These are phyloP conservation scores for Tenualosa thibaudeaui DNA, from an alignment of 2,797 vertebrate species.

Conservation along the genomic window DNA sequence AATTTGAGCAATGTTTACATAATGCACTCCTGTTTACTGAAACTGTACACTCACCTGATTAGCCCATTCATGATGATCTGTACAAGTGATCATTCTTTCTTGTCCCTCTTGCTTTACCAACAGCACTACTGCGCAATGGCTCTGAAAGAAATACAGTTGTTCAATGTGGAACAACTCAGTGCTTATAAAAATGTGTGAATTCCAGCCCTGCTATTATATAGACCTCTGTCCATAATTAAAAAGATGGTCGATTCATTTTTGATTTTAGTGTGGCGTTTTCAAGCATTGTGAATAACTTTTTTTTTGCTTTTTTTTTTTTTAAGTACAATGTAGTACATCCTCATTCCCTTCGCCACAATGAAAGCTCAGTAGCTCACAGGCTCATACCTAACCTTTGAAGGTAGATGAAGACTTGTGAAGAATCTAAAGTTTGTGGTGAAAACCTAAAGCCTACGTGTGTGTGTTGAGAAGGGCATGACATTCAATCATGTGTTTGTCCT, in stretches of 20 bases:
- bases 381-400: background rate
- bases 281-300: background rate
- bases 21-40: constrained; percentile 64
- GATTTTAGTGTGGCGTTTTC: constrained; percentile 63
- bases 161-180: constrained; percentile 70
- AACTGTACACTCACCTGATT: constrained; percentile 51
- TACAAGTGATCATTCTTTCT: constrained; percentile 42
- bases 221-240: constrained; percentile 81
- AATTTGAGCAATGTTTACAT: constrained; percentile 56
- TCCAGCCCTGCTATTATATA: constrained; percentile 79
- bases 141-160: constrained; percentile 81
- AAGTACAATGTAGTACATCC: background rate
- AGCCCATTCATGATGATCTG: constrained; percentile 53
- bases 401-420: no score
- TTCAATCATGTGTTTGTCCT: no score
- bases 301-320: background rate
- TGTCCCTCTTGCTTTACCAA: constrained; percentile 61
- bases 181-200: constrained; percentile 78
- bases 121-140: constrained; percentile 76
- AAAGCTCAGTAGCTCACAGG: background rate
- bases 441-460: no score
- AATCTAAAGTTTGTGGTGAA: no score
- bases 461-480: no score
- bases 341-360: background rate
- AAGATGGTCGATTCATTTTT: constrained; percentile 77